Base-by-base conservation (phyloP, 2,888 invertebrate genomes). In the Hanleya hanleyi region DNA sequence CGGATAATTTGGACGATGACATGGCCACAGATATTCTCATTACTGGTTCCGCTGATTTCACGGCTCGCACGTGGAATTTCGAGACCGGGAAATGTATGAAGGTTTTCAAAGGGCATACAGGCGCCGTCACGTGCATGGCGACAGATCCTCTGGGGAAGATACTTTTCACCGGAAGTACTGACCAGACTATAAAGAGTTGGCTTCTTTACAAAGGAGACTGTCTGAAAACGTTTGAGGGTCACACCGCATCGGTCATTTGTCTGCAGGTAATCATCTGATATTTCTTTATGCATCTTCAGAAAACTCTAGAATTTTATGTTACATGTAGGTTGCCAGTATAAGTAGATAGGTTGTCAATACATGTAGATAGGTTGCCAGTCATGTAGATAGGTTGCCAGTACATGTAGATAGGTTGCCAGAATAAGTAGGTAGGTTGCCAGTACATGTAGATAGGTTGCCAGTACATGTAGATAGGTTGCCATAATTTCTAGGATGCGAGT, bases 141-240 rank as follows among this genome's bases (percentile, higher is more conserved):
- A 89, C 90, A 1, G 91, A 92, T 81, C 78, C 86, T 0, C 77
- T 81, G 7, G 92, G 91, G 1, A 83, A 86, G 67, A 82, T 87
- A 15, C 81, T 92, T 9, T 92, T 91, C 82, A 92, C 92, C 1
- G 92, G 91, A 66, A 89, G 91, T 71, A 90, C 90, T 2, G 92
- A 92, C 79, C 85, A 86, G 72, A 87, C 89, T 12, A 88, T 92
- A 57, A 84, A 90, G 15, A 89, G 90, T 69, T 92, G 92, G 92
- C 86, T 90, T 73, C 86, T 92, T 5, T 76, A 85, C 29, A 90
- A 86, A 15, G 92, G 91, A 15, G 88, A 90, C 67, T 82, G 84
- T 49, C 77, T 91, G 12, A 90, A 89, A 75, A 76, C 88, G 12
- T 90, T 92, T 71, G 85, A 86, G 50, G 92, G 91, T 1, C 92